Conservation (phyloP, 1,140 invertebrate species). For the Danaus melanippus region DNA sequence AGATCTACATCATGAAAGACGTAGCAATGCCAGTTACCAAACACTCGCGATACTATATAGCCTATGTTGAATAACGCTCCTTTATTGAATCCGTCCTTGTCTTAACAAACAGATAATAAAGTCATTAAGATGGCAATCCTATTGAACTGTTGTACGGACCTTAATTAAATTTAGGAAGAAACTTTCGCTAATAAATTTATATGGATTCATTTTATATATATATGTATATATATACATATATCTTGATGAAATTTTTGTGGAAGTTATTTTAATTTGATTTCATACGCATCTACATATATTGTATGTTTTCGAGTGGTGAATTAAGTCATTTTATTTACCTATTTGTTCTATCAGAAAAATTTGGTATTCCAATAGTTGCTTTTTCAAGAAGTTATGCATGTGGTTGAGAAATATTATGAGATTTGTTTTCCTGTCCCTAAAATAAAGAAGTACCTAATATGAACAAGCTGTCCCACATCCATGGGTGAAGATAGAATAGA, state of each 20-base stretch:
- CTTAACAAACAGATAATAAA: conserved; percentile 8
- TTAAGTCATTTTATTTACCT: conserved; percentile 2
- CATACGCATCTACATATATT: not conserved
- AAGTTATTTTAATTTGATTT: not conserved
- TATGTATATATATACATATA: no score
- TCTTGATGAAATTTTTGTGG: no score
- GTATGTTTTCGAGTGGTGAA: not conserved
- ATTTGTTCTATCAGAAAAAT: conserved; percentile 78
- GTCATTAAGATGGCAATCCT: not conserved
- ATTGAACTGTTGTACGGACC: not conserved
- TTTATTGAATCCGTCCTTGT: conserved; percentile 80
- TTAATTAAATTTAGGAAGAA: no score
- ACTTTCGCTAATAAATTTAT: no score
- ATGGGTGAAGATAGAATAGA: no score
- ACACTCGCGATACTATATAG: conserved; percentile 84
- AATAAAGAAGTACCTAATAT: conserved; percentile 20
- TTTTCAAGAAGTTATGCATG: conserved; percentile 88
- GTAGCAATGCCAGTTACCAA: conserved; percentile 85
- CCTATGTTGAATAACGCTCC: conserved; percentile 93
- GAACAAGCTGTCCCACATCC: no score
- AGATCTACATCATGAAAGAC: conserved; percentile 95
- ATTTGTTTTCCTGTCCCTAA: conserved; percentile 83
- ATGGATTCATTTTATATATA: no score
- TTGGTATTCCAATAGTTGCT: conserved; percentile 90
- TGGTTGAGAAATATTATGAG: conserved; percentile 85